Percentiles rank a stretch among this genome's conserved stretches.
phyloP scores from a whole-genome alignment of 2,113 vertebrate genomes.

The Percopsis transmontana region DNA sequence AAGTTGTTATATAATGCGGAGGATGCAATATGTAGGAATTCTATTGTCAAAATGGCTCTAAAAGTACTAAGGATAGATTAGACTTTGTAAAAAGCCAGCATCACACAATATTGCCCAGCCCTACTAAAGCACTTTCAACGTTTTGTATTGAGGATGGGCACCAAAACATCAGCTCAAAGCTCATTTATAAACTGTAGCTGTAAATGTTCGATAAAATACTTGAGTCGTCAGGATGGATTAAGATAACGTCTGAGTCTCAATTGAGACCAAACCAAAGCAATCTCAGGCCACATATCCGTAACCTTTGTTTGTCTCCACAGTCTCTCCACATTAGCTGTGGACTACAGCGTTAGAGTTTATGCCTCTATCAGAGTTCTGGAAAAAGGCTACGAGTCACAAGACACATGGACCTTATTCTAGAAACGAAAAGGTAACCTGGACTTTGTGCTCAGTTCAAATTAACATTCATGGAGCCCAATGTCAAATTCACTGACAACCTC shows the following conservation, averaged over 20 bases:
- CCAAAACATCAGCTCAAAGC: slow-evolving; percentile 13
- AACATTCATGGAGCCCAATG: slow-evolving; percentile 4
- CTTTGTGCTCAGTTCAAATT: slow-evolving; percentile 41
- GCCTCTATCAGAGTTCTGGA: background rate
- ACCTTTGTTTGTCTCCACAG: background rate
- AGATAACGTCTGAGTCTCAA: slow-evolving; percentile 13
- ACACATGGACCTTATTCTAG: background rate
- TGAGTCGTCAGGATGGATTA: background rate
- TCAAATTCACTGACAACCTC: slow-evolving; percentile 5
- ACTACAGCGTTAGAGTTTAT: background rate
- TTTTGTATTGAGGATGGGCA: slow-evolving; percentile 5
- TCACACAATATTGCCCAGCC: slow-evolving; percentile 24
- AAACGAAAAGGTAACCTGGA: slow-evolving; percentile 17
- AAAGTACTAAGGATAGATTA: background rate
- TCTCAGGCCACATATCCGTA: background rate
- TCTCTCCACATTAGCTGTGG: background rate
- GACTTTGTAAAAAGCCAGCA: background rate
- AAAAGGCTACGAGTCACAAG: background rate
- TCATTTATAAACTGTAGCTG: slow-evolving; percentile 4
- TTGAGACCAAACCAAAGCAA: slow-evolving; percentile 16
- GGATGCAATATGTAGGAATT: slow-evolving; percentile 3
- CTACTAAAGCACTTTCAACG: slow-evolving; percentile 16
- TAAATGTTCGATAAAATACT: slow-evolving; percentile 12
- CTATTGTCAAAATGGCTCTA: slow-evolving; percentile 7
- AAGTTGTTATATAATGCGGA: background rate